These are phyloP conservation scores for Rhinolophus sinicus DNA, from an alignment of 2,113 vertebrate species.

Conservation along the genomic window DNA sequence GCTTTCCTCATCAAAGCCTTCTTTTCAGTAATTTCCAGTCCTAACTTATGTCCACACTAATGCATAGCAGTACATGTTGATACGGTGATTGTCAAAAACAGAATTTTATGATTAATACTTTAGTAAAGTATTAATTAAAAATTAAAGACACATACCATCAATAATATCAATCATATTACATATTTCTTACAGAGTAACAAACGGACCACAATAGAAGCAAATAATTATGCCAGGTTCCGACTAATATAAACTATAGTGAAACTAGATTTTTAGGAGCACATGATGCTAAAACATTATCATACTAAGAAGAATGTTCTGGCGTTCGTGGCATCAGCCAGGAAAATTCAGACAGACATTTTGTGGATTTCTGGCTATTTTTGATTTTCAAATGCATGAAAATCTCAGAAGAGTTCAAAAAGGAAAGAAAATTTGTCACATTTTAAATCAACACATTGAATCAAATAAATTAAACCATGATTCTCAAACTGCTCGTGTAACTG, in stretches of 20 bases:
- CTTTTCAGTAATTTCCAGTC: background rate
- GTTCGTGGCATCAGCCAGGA: background rate
- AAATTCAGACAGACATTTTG: constrained; percentile 30
- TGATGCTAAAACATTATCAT: background rate
- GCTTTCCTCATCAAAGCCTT: background rate
- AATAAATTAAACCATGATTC: constrained; percentile 61
- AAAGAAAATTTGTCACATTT: constrained; percentile 69
- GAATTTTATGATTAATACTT: background rate
- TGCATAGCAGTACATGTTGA: fast-evolving
- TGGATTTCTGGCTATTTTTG: constrained; percentile 55
- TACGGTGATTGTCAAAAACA: fast-evolving
- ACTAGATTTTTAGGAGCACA: background rate
- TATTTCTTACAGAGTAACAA: background rate
- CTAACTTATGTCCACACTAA: fast-evolving
- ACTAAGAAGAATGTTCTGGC: background rate
- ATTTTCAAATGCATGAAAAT: constrained; percentile 65
- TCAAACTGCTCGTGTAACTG: constrained; percentile 60
- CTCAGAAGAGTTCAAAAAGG: constrained; percentile 70
- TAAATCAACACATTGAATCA: constrained; percentile 68
- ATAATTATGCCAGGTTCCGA: background rate
- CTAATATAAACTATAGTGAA: fast-evolving
- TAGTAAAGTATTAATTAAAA: no score
- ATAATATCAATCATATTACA: fast-evolving
- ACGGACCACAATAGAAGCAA: fast-evolving
- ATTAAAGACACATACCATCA: background rate